Evolutionary conservation across 2,888 invertebrate species (phyloP).

Genomic region (Sphaeridia pumilis): DNA sequence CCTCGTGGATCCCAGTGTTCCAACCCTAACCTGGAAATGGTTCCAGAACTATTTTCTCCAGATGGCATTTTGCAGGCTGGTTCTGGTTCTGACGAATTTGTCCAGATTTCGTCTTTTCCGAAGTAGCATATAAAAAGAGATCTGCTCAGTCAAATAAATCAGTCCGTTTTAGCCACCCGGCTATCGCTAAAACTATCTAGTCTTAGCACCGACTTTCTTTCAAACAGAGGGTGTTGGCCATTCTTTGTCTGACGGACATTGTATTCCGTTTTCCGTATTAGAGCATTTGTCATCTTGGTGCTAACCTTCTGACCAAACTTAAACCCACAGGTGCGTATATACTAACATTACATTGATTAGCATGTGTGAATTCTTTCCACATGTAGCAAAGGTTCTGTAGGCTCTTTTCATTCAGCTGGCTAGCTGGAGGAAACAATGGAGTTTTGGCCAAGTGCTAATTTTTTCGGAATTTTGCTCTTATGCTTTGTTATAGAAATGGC

Average conservation of each 20-base stretch:
- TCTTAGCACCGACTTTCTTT: too few relatives aligned
- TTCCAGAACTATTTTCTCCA: too few relatives aligned
- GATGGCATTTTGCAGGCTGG: too few relatives aligned
- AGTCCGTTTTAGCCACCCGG: too few relatives aligned
- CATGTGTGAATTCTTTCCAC: not conserved
- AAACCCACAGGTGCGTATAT: constrained; percentile 13
- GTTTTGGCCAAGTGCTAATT: not conserved
- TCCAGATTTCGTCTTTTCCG: not conserved
- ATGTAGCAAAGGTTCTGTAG: not conserved
- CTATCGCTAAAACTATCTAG: too few relatives aligned
- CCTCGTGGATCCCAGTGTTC: too few relatives aligned
- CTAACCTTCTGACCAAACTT: constrained; percentile 22
- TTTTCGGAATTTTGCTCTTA: not conserved
- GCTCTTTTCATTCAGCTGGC: not conserved
- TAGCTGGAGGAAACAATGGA: not conserved
- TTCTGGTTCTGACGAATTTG: not conserved
- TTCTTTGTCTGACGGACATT: too few relatives aligned
- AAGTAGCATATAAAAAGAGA: too few relatives aligned
- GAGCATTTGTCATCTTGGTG: constrained; percentile 21
- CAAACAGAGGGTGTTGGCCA: too few relatives aligned
- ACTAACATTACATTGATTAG: constrained; percentile 1
- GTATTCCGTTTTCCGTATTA: too few relatives aligned
- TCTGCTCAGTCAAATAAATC: too few relatives aligned
- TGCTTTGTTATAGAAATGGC: not conserved
- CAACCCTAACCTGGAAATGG: too few relatives aligned